Percentiles rank a stretch among this genome's conserved stretches.
Evolutionary conservation across 1,140 invertebrate genomes (phyloP).

Genomic region (Lamellibrachia luymesi): DNA sequence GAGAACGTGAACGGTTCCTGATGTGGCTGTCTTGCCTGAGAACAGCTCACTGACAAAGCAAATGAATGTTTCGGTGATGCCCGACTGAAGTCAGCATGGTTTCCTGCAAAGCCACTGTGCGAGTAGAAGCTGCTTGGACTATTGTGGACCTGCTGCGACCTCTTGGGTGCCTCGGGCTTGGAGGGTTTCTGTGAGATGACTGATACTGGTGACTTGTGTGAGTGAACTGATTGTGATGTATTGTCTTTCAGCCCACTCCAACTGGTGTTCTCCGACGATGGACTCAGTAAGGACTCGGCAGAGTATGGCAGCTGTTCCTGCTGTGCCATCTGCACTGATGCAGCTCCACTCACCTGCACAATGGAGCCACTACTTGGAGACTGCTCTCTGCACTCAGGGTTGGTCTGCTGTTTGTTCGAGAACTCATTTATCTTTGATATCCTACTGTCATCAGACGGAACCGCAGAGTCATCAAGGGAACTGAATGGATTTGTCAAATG

Average conservation of each 20-base stretch:
- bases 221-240: neutral
- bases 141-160: neutral
- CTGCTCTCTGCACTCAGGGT: neutral
- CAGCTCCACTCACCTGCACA: neutral
- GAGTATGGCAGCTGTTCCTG: neutral
- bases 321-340: neutral
- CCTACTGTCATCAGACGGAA: neutral
- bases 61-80: neutral
- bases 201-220: neutral
- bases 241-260: neutral
- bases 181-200: neutral
- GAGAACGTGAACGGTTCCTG: neutral
- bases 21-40: neutral
- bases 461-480: neutral
- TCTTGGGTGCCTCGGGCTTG: neutral
- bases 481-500: neutral
- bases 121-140: neutral
- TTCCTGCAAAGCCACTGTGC: neutral
- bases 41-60: neutral
- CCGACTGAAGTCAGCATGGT: neutral
- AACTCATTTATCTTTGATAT: neutral
- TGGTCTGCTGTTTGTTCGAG: neutral
- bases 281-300: neutral
- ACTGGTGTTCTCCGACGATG: neutral
- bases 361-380: neutral